These are phyloP conservation scores for Petrosia ficiformis DNA, from an alignment of 37 sponge, comb jelly and placozoan species.

Conservation along the genomic window DNA sequence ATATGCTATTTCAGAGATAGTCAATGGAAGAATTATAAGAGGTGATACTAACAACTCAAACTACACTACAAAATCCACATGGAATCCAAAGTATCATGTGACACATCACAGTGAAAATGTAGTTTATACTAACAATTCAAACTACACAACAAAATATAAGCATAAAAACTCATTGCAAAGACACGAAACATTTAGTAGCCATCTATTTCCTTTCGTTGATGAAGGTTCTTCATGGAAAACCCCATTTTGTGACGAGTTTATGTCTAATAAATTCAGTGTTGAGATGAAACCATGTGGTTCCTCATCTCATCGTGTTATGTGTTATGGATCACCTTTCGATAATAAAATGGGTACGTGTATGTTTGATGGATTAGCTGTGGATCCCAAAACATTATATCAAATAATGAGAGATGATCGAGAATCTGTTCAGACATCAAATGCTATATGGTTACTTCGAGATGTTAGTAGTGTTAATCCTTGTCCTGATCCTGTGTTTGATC, in stretches of 20 bases:
- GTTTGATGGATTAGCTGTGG: constrained; percentile 19
- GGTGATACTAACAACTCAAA: too few relatives aligned
- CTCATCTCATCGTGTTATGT: constrained; percentile 6
- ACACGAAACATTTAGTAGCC: too few relatives aligned
- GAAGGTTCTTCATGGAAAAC: constrained; percentile 28
- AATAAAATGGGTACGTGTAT: constrained; percentile 41
- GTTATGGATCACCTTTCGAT: constrained; percentile 28
- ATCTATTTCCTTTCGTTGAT: too few relatives aligned
- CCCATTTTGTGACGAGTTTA: constrained; percentile 56
- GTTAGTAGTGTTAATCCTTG: background rate
- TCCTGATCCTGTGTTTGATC: background rate
- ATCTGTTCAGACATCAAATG: background rate
- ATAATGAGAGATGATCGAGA: constrained; percentile 6
- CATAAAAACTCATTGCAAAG: too few relatives aligned
- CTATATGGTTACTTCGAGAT: background rate
- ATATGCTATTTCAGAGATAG: too few relatives aligned
- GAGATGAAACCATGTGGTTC: constrained; percentile 27
- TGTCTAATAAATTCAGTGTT: constrained; percentile 34
- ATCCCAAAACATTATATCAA: background rate
- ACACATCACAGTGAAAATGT: too few relatives aligned
- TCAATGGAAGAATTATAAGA: too few relatives aligned
- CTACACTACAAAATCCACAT: too few relatives aligned
- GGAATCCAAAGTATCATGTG: too few relatives aligned
- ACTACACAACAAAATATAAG: too few relatives aligned
- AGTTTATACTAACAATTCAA: too few relatives aligned